Percentiles rank a stretch among this genome's conserved stretches.
phyloP scores from a whole-genome alignment of 2,797 vertebrate species.

The Propithecus deckenii region DNA sequence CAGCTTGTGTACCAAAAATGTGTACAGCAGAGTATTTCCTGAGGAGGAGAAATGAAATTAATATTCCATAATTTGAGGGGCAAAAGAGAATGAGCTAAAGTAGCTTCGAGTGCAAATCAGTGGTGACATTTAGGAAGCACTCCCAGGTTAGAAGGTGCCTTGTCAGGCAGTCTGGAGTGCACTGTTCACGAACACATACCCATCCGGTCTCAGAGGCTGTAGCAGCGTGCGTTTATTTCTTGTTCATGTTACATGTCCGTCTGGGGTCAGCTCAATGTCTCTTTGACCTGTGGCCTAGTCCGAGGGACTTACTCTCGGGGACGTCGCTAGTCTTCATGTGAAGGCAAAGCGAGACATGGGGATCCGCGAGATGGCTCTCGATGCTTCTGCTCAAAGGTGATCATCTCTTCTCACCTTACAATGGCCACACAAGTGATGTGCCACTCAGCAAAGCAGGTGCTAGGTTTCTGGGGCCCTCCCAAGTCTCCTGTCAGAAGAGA shows the following conservation, averaged over 20 bases:
- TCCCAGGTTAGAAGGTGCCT: neutral
- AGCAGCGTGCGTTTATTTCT: neutral
- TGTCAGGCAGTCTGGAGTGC: accelerated
- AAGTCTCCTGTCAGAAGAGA: neutral
- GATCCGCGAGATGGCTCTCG: neutral
- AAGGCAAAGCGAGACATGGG: neutral
- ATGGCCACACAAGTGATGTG: neutral
- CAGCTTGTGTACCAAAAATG: neutral
- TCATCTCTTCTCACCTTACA: no score
- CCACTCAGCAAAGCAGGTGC: neutral
- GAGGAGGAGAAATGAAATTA: neutral
- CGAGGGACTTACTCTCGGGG: neutral
- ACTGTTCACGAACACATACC: neutral
- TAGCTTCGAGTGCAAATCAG: no score
- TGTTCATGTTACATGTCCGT: accelerated
- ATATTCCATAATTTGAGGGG: neutral
- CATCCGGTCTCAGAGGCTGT: neutral
- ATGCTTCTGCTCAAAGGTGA: neutral
- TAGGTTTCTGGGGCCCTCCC: neutral
- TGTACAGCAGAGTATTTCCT: neutral
- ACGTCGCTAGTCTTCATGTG: neutral
- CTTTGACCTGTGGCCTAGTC: neutral
- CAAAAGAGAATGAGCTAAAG: neutral
- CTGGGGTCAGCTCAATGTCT: neutral
- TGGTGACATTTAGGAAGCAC: neutral